phyloP scores from a whole-genome alignment of 1,140 invertebrate species.

The Drosophila kurseongensis region DNA sequence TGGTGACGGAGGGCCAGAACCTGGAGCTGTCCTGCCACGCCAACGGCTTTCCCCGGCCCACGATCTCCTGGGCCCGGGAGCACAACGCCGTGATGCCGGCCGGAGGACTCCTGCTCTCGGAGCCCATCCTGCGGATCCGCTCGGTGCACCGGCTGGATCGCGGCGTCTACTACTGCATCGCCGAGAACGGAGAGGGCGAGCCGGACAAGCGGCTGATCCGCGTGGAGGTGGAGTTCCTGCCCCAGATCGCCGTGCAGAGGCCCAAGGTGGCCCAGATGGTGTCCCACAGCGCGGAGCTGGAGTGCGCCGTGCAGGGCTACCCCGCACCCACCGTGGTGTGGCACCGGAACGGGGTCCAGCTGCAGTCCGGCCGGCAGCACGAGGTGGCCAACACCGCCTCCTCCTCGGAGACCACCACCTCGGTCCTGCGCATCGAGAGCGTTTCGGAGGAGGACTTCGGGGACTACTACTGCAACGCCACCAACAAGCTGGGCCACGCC shows the following conservation, averaged over 20 bases:
- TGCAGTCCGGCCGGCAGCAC: slow-evolving; percentile 91
- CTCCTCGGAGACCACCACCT: slow-evolving; percentile 91
- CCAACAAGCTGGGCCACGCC: slow-evolving; percentile 90
- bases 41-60: slow-evolving; percentile 89
- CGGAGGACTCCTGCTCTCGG: slow-evolving; percentile 90
- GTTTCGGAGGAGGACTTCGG: slow-evolving; percentile 92
- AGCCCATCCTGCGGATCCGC: slow-evolving; percentile 90
- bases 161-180: slow-evolving; percentile 94
- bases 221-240: slow-evolving; percentile 92
- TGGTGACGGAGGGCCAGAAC: slow-evolving; percentile 89
- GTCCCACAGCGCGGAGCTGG: slow-evolving; percentile 92
- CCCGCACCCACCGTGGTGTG: slow-evolving; percentile 92
- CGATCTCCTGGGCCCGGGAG: slow-evolving; percentile 92
- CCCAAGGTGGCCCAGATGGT: slow-evolving; percentile 90
- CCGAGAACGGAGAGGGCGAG: slow-evolving; percentile 92
- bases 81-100: slow-evolving; percentile 93
- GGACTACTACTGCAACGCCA: slow-evolving; percentile 90
- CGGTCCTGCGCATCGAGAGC: slow-evolving; percentile 90
- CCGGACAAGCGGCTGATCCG: slow-evolving; percentile 90
- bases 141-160: slow-evolving; percentile 90
- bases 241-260: slow-evolving; percentile 89
- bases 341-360: slow-evolving; percentile 88
- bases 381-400: slow-evolving; percentile 92
- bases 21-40: slow-evolving; percentile 91
- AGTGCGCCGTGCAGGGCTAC: slow-evolving; percentile 93